These are phyloP conservation scores for Diplosoma virens DNA, from an alignment of 23 tunicate genomes.

Conservation along the genomic window DNA sequence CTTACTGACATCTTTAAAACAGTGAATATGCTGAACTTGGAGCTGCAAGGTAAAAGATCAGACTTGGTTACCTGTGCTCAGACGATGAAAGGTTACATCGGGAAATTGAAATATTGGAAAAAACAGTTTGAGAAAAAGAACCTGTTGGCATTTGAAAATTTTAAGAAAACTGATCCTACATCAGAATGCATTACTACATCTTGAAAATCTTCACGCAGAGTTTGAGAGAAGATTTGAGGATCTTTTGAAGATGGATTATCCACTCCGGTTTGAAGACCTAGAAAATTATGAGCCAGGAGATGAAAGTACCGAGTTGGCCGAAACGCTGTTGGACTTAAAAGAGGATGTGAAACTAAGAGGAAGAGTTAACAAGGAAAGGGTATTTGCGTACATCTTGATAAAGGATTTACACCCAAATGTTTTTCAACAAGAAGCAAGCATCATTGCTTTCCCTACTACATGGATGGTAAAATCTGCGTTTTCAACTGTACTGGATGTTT, in stretches of 20 bases:
- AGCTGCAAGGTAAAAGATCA: conserved; percentile 29
- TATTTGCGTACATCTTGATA: conserved; percentile 23
- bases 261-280: conserved; percentile 19
- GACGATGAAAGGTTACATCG: conserved; percentile 16
- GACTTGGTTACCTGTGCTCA: conserved; percentile 32
- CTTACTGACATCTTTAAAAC: conserved; percentile 19
- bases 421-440: conserved; percentile 29
- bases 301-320: conserved; percentile 22
- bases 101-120: conserved; percentile 23
- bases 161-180: conserved; percentile 32
- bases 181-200: conserved; percentile 24
- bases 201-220: conserved; percentile 27
- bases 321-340: conserved; percentile 26
- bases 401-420: conserved; percentile 16
- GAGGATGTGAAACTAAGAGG: conserved; percentile 26
- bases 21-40: conserved; percentile 29
- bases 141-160: conserved; percentile 16
- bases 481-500: conserved; percentile 27
- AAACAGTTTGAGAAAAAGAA: conserved; percentile 3
- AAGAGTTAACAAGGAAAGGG: conserved; percentile 30
- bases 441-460: conserved; percentile 28
- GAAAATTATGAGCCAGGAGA: conserved; percentile 21
- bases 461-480: conserved; percentile 23
- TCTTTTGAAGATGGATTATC: conserved; percentile 13
- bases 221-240: conserved; percentile 30